phyloP scores from a whole-genome alignment of 2,888 invertebrate genomes.

The Leptopilina myrica region DNA sequence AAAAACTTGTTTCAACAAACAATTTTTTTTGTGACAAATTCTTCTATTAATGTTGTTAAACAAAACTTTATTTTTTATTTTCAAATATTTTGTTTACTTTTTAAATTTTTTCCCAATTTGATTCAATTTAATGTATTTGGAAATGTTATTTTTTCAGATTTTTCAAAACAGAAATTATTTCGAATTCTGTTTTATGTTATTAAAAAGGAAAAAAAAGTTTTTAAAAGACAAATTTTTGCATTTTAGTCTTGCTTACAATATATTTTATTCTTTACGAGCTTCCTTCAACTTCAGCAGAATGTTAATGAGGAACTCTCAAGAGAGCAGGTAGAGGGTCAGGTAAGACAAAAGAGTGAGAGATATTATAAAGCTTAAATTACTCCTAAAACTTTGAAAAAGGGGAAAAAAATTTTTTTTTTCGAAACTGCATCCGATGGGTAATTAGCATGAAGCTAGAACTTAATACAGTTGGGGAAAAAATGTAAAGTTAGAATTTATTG shows the following conservation, averaged over 20 bases:
- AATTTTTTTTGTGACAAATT: too few species aligned
- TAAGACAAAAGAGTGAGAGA: conserved; percentile 16
- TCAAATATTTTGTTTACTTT: too few species aligned
- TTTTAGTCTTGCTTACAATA: conserved; percentile 13
- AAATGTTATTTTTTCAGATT: too few species aligned
- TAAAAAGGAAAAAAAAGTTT: neutral
- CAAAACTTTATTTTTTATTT: too few species aligned
- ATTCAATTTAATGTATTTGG: too few species aligned
- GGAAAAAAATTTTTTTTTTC: neutral
- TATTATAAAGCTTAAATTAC: conserved; percentile 10
- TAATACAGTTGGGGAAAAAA: neutral
- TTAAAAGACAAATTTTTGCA: neutral
- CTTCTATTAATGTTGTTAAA: too few species aligned
- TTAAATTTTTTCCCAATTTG: too few species aligned
- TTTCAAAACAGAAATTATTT: too few species aligned
- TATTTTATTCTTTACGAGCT: conserved; percentile 16
- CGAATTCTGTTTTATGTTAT: neutral
- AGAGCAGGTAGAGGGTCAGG: neutral
- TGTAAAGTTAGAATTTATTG: too few species aligned
- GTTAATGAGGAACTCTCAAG: conserved; percentile 4
- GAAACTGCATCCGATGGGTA: conserved; percentile 20
- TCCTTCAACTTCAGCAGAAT: neutral
- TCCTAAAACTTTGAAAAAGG: neutral
- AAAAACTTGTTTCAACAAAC: too few species aligned
- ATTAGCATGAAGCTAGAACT: neutral